Conservation (phyloP, 2,797 vertebrate species). For the Pteropus rufus region DNA sequence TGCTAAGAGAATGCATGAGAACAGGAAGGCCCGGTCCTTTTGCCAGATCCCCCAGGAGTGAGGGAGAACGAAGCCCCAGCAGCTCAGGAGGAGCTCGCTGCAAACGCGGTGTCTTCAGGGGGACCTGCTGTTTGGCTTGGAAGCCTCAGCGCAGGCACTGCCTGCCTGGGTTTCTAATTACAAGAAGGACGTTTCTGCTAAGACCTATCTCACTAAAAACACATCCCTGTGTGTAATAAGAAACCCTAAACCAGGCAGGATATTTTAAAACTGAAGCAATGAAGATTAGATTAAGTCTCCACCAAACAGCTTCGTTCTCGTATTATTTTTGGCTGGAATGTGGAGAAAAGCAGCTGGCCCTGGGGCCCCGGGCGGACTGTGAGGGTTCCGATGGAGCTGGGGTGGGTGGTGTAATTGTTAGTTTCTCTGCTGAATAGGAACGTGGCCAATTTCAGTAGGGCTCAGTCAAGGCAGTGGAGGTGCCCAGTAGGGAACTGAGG, state of each 20-base stretch:
- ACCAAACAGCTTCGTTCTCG: conserved; percentile 74
- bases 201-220: conserved; percentile 80
- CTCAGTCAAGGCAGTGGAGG: neutral
- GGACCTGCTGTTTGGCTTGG: conserved; percentile 76
- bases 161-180: conserved; percentile 77
- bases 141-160: neutral
- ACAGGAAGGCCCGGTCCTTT: neutral
- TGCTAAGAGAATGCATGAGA: neutral
- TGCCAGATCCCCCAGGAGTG: neutral
- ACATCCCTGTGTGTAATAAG: conserved; percentile 77
- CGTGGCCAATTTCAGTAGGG: conserved; percentile 41
- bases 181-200: conserved; percentile 71
- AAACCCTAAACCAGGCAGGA: conserved; percentile 82
- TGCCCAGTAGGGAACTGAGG: neutral
- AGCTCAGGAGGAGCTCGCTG: conserved; percentile 22
- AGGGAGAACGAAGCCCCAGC: neutral
- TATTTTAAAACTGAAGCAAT: conserved; percentile 83
- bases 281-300: conserved; percentile 82
- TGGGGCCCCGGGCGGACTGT: conserved; percentile 68
- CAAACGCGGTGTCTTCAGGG: conserved; percentile 54
- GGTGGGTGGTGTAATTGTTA: conserved; percentile 52
- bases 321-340: conserved; percentile 86
- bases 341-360: conserved; percentile 81
- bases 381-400: conserved; percentile 59
- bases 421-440: conserved; percentile 60